Evolutionary conservation across 2,797 vertebrate genomes (phyloP).

Genomic region (Fistularia tabacaria): DNA sequence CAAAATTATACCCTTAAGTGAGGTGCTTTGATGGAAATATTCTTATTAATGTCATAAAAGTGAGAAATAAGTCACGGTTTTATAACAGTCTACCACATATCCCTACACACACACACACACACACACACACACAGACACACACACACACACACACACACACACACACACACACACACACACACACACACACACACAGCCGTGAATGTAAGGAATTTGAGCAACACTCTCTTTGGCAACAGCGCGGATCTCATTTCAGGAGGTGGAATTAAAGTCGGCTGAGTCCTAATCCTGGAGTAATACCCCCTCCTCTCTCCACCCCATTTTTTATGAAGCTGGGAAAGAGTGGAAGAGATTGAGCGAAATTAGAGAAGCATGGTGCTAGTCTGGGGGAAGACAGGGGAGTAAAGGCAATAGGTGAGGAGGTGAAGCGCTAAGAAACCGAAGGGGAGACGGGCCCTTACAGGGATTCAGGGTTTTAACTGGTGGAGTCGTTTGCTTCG

Average conservation of each 20-base stretch:
- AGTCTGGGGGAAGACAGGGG: slow-evolving; percentile 19
- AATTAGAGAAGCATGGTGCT: slow-evolving; percentile 28
- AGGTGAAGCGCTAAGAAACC: slow-evolving; percentile 1
- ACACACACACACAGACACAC: neutral
- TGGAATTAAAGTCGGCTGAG: slow-evolving; percentile 67
- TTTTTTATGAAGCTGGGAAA: slow-evolving; percentile 36
- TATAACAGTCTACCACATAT: neutral
- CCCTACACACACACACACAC: too few species aligned
- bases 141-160: neutral
- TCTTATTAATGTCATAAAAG: neutral
- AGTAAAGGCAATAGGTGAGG: slow-evolving; percentile 8
- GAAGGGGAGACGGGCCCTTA: neutral
- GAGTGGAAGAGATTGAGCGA: slow-evolving; percentile 17
- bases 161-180: neutral
- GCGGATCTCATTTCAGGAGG: slow-evolving; percentile 61
- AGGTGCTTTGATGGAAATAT: neutral
- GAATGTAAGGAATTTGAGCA: slow-evolving; percentile 13
- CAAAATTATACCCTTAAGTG: too few species aligned
- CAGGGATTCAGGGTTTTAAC: neutral
- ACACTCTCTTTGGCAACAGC: slow-evolving; percentile 41
- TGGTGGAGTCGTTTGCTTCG: too few species aligned
- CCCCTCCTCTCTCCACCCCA: slow-evolving; percentile 9
- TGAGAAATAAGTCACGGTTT: neutral
- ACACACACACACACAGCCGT: slow-evolving; percentile 3
- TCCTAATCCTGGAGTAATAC: slow-evolving; percentile 64